Conservation (phyloP, 2,113 vertebrate genomes). For the Crotalus viridis region DNA sequence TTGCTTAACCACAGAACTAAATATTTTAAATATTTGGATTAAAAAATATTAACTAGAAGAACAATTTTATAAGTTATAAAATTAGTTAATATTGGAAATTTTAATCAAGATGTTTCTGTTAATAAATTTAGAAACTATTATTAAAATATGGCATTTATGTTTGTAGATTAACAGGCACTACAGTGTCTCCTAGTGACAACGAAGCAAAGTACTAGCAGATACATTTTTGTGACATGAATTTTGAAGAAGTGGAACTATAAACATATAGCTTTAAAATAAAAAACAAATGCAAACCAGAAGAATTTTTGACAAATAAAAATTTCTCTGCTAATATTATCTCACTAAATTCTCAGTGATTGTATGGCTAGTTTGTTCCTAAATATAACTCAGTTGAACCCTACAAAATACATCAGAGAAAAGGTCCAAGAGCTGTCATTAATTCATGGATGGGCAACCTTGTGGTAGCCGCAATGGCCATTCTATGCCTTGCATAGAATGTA, state of each 20-base stretch:
- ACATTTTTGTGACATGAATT: not conserved
- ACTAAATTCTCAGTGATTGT: not conserved
- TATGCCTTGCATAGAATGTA: not conserved
- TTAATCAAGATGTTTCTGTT: not conserved
- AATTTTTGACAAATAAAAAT: not conserved
- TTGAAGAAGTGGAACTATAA: not conserved
- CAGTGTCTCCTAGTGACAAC: conserved; percentile 12
- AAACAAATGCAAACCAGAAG: not conserved
- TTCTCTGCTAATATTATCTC: not conserved
- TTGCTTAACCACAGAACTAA: not conserved
- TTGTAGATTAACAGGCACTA: not conserved
- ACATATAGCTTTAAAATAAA: not conserved
- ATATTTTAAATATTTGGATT: not conserved
- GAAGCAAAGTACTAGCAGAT: not conserved
- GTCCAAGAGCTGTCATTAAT: not conserved
- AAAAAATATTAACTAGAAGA: not conserved
- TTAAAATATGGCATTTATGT: not conserved
- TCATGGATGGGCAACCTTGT: not conserved
- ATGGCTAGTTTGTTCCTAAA: not conserved
- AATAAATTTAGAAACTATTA: not conserved
- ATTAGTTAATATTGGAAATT: not conserved
- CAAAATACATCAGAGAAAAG: not conserved
- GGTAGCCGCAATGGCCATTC: not conserved
- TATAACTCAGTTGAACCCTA: not conserved
- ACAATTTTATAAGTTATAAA: not conserved